Evolutionary conservation across 2,113 vertebrate species (phyloP), one percentile per base, ranked within the genome.

Genomic region (Stercorarius parasiticus): DNA sequence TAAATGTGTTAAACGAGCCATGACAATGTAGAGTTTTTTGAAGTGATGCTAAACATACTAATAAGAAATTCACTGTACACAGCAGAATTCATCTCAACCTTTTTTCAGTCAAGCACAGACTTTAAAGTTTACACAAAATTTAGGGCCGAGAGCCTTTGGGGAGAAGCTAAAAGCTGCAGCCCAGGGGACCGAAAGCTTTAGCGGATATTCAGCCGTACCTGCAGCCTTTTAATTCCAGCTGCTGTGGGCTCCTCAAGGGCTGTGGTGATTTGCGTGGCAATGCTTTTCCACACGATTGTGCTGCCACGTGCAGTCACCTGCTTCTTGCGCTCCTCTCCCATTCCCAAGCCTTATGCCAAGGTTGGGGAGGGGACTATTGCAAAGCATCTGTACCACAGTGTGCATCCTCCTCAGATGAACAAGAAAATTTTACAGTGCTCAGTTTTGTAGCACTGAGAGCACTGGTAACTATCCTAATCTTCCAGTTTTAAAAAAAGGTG

Each of bases 221-320:
- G 29, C 21, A 58, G 29, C 19, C 27, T 36, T 67, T 59, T 50
- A 12, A 19, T 84, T 70, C 16, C 45, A 45, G 30, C 36, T 71
- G 30, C 76, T 34, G 18, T 36, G 72, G 36, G 67, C n/a, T 34
- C 38, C 80, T 45, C n/a, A 5, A 49, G 38, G 29, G 13, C 81
- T 12, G 30, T 21, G 29, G 19, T 12, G 76, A 7, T 40, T 18
- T 25, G 25, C 21, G 23, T 0, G 6, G 34, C 50, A 13, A 2
- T 26, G 36, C 1, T 25, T 8, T 49, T 47, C 15, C 43, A 52
- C 3, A 8, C 2, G 2, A 13, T 26, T 3, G 0, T 49, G 26
- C 52, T 42, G 20, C 43, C 52, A 5, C 2, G 0, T 6, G 27
- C 4, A 2, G 23, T 47, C 55, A 38, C 43, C 52, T 43, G 53